These are phyloP conservation scores for Dromococcyx pavoninus DNA, from an alignment of 2,797 vertebrate species.

Conservation along the genomic window DNA sequence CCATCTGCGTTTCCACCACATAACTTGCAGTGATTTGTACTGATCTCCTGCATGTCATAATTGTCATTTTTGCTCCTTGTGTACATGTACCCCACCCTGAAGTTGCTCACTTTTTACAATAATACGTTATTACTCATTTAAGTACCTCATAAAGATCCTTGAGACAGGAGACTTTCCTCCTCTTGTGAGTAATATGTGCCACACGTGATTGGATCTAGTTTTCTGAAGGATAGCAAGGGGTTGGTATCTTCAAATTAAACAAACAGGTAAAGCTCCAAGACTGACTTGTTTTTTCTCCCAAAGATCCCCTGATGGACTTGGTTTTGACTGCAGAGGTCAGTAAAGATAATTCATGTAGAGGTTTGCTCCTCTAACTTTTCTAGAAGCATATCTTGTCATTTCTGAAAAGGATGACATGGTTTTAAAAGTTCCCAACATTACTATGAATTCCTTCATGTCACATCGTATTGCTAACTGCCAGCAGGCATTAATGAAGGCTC, in stretches of 20 bases:
- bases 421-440: not conserved
- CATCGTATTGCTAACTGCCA: not conserved
- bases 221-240: not conserved
- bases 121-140: not conserved
- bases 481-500: not conserved
- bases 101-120: not conserved
- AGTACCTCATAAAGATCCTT: not conserved
- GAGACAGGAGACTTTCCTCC: not conserved
- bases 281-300: accelerated
- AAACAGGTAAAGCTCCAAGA: not conserved
- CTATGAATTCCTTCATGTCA: not conserved
- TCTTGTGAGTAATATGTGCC: not conserved
- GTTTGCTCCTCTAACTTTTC: not conserved
- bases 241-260: not conserved
- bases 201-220: not conserved
- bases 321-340: not conserved
- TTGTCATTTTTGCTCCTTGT: not conserved
- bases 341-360: not conserved
- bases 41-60: not conserved
- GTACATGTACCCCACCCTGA: not conserved
- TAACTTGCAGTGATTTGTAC: not conserved
- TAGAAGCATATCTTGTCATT: not conserved
- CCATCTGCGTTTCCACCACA: not conserved
- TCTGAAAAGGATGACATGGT: not conserved
- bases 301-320: not conserved